Evolutionary conservation across 1,140 invertebrate genomes (phyloP).

Genomic region (Drosophila kurseongensis): DNA sequence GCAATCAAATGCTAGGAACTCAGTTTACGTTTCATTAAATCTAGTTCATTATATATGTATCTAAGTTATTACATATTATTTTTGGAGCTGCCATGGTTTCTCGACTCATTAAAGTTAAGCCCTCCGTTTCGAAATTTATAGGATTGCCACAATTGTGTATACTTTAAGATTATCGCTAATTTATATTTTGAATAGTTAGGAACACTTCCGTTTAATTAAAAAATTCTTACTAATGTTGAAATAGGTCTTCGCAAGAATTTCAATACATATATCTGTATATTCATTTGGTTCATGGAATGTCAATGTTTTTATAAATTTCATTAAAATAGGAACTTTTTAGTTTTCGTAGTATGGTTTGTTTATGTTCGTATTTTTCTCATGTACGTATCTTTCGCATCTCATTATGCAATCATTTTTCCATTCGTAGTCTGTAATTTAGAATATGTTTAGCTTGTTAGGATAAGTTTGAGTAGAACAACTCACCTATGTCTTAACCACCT

Average conservation of each 20-base stretch:
- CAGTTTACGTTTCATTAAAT: slow-evolving; percentile 71
- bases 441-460: neutral
- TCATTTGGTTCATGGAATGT: slow-evolving; percentile 54
- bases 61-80: slow-evolving; percentile 16
- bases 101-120: neutral
- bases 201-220: slow-evolving; percentile 69
- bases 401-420: neutral
- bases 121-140: slow-evolving; percentile 6
- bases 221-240: slow-evolving; percentile 49
- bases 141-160: slow-evolving; percentile 38
- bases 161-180: slow-evolving; percentile 55
- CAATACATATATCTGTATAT: slow-evolving; percentile 44
- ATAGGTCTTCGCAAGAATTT: slow-evolving; percentile 31
- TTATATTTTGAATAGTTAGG: slow-evolving; percentile 77
- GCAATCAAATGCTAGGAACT: slow-evolving; percentile 83
- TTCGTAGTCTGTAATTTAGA: slow-evolving; percentile 19
- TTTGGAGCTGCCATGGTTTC: slow-evolving; percentile 23
- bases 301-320: slow-evolving; percentile 40
- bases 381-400: slow-evolving; percentile 10
- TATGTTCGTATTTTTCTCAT: slow-evolving; percentile 17
- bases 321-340: slow-evolving; percentile 78
- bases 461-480: neutral
- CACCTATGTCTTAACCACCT: slow-evolving; percentile 29
- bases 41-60: slow-evolving; percentile 39
- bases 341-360: slow-evolving; percentile 58